These are phyloP conservation scores for Charadrius vociferus DNA, from an alignment of 2,113 vertebrate species.

Conservation along the genomic window DNA sequence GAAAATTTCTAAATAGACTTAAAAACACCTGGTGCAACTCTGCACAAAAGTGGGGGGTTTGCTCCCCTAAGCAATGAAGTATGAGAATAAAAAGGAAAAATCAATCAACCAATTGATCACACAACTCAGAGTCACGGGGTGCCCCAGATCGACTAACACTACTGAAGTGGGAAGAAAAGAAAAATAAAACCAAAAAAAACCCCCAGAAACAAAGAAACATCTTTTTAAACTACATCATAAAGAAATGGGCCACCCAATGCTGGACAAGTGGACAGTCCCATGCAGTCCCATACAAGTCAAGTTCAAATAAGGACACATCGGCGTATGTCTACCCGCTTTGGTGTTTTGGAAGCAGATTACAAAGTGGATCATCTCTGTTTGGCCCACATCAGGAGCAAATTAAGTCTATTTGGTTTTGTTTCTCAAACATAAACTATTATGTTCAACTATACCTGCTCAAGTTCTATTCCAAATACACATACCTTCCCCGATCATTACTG, in stretches of 20 bases:
- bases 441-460: background rate
- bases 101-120: background rate
- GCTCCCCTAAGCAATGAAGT: background rate
- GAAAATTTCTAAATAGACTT: background rate
- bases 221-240: background rate
- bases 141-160: background rate
- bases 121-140: background rate
- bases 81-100: background rate
- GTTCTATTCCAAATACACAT: background rate
- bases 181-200: too few relatives aligned
- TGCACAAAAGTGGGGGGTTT: background rate
- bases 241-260: fast-evolving
- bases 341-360: background rate
- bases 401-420: background rate
- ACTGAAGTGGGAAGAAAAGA: background rate
- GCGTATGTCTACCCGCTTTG: fast-evolving
- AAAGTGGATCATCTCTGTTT: background rate
- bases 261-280: background rate
- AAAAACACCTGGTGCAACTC: background rate
- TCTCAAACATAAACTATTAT: background rate
- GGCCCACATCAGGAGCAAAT: background rate
- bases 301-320: fast-evolving
- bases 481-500: background rate
- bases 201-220: background rate
- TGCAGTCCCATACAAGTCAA: background rate